Evolutionary conservation across 2,113 vertebrate species (phyloP).

Genomic region (Callospermophilus lateralis): DNA sequence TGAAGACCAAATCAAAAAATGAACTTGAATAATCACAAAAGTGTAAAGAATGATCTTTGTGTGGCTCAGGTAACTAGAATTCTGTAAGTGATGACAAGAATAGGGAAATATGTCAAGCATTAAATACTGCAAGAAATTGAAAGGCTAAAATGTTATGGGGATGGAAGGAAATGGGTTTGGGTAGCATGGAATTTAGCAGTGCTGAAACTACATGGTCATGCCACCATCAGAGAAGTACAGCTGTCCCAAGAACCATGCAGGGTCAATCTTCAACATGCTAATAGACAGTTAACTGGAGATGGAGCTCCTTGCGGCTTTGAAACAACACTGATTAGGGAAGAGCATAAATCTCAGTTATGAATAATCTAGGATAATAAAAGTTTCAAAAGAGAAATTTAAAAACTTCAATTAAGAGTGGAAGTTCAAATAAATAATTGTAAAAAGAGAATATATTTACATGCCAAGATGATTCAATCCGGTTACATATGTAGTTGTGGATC

Average conservation of each 20-base stretch:
- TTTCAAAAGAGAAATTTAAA: background rate
- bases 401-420: background rate
- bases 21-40: background rate
- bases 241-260: background rate
- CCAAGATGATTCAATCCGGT: background rate
- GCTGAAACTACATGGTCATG: background rate
- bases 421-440: background rate
- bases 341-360: background rate
- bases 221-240: background rate
- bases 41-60: background rate
- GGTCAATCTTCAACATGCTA: no score
- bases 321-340: background rate
- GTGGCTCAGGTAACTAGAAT: background rate
- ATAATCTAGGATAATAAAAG: background rate
- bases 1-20: background rate
- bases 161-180: background rate
- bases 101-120: background rate
- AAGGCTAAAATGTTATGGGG: no score
- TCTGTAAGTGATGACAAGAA: background rate
- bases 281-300: background rate
- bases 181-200: background rate
- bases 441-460: background rate
- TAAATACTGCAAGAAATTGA: background rate
- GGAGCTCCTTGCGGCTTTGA: rapidly evolving
- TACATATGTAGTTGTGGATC: background rate